phyloP scores from a whole-genome alignment of 1,140 invertebrate species.

The Elysia chlorotica region DNA sequence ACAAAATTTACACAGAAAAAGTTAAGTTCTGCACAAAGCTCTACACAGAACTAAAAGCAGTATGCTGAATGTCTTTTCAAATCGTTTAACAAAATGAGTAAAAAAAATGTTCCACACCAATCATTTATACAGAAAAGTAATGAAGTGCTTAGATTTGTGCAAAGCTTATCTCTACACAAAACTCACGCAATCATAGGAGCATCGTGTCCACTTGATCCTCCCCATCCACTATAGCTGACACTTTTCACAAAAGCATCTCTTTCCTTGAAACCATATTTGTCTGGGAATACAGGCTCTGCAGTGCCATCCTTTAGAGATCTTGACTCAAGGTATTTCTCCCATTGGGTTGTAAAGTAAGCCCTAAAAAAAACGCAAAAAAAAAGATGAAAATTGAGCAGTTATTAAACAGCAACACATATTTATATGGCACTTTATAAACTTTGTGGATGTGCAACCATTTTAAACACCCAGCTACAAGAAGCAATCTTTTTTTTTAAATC shows the following conservation, averaged over 20 bases:
- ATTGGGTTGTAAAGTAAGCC: slow-evolving; percentile 50
- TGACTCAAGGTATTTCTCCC: slow-evolving; percentile 49
- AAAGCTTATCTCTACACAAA: not conserved
- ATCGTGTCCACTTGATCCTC: slow-evolving; percentile 58
- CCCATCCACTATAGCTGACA: slow-evolving; percentile 52
- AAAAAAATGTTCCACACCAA: too few relatives aligned
- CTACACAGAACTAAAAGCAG: too few relatives aligned
- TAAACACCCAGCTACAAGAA: too few relatives aligned
- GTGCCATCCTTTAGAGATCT: slow-evolving; percentile 41
- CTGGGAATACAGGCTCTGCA: slow-evolving; percentile 44
- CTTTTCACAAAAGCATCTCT: slow-evolving; percentile 54
- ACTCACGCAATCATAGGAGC: slow-evolving; percentile 59
- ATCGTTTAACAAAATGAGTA: too few relatives aligned
- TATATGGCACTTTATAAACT: not conserved
- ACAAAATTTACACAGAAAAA: too few relatives aligned
- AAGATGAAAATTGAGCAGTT: too few relatives aligned
- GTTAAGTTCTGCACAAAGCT: too few relatives aligned
- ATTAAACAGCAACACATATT: too few relatives aligned
- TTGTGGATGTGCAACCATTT: not conserved
- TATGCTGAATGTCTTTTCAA: too few relatives aligned
- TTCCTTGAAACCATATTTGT: slow-evolving; percentile 44
- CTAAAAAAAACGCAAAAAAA: too few relatives aligned
- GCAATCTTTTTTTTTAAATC: too few relatives aligned
- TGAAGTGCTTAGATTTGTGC: not conserved
- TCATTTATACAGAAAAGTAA: too few relatives aligned